Evolutionary conservation across 2,888 invertebrate genomes (phyloP), one percentile per base, ranked within the genome.

Genomic region (Oithona nana): DNA sequence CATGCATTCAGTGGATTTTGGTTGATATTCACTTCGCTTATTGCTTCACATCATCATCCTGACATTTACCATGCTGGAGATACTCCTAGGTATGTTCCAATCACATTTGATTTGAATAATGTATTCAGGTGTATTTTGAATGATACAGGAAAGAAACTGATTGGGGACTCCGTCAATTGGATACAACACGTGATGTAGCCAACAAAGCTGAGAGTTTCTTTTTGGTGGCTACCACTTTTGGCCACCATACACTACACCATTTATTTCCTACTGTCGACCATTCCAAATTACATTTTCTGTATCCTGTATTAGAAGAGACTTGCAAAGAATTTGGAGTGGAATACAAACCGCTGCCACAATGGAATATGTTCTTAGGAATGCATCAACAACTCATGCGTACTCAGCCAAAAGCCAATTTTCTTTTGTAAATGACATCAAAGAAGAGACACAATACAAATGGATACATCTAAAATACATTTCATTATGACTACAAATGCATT

Each of bases 261-360:
- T 74, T 88, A 24, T 83, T 88, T 68, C 88, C 88, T 0, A 83
- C 86, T 0, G 68, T 88, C 31, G 88, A 88, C 70, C 87, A 88
- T 68, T 66, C 66, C 50, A 75, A 78, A 24, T 72, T 88, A 16
- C 78, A 79, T 8, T 77, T 81, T 58, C 74, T 87, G 2, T 79
- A 82, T 69, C 80, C 83, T 0, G 76, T 78, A 0, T 76, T 83
- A 13, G 67, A 79, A 6, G 75, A 82, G 66, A 82, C 82, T 29
- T 81, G 82, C 67, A 72, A 78, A 39, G 81, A 85, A 67, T 85
- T 81, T 68, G 78, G 78, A 13, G 70, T 80, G 0, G 71, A 77
- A 49, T 72, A 77, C 22, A 22, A 63, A 2, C 61, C 64, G 59
- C 55, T 65, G 24, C 70, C 79, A 0, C 80, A 80, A 65, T 76